Evolutionary conservation across 2,113 vertebrate species (phyloP), one percentile per base, ranked within the genome.

Genomic region (Brienomyrus brachyistius): DNA sequence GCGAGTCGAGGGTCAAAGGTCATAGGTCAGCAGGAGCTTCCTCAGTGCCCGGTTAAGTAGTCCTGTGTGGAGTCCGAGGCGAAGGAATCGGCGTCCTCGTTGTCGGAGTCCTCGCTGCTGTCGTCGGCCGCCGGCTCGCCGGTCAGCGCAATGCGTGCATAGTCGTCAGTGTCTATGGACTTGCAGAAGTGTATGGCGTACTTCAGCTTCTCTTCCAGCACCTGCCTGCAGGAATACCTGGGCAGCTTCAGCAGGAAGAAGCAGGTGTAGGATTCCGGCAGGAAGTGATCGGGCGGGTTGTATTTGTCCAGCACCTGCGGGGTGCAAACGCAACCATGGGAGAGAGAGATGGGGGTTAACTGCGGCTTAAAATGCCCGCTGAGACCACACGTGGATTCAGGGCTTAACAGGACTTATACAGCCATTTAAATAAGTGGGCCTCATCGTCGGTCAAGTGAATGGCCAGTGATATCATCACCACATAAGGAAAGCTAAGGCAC

Each of bases 131-230:
- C 97, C 0, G 98, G 97, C 93, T 99, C 98, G 0, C 98, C 98
- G 0, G 96, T 98, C 93, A 99, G 95, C 0, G 98, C 98, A 88
- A 99, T 99, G 89, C 98, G 97, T 2, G 98, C 98, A 5, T 99
- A 99, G 93, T 99, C 98, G 8, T 99, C 98, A 0, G 98, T 99
- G 96, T 99, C 98, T 92, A 99, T 99, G 23, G 98, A 99, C 90
- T 99, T 99, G 94, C 98, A 99, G 93, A 99, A 99, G 94, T 99
- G 98, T 90, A 99, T 99, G 92, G 98, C 98, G 0, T 99, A 99
- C 89, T 99, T 99, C 11, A 99, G 96, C 59, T 99, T 99, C 90
- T 99, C 98, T 93, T 99, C 98, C 66, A 99, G 96, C 0, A 99
- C 98, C 93, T 98, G 98, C 92, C 97, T 97, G 88, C 98, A 99